phyloP scores from a whole-genome alignment of 2,888 invertebrate genomes.

The Rhopalosiphum nymphaeae region DNA sequence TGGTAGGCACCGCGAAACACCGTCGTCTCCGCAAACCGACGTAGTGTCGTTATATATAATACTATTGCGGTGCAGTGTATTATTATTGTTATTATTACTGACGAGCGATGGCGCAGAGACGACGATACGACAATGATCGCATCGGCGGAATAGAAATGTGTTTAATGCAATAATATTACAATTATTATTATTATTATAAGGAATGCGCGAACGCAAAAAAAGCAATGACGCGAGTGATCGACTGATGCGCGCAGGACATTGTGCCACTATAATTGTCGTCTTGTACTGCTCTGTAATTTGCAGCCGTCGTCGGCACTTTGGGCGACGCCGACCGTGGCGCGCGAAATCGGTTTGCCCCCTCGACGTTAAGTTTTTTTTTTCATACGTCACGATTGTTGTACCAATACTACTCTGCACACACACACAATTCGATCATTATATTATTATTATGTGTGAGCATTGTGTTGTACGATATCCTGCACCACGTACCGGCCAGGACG shows the following conservation, averaged over 20 bases:
- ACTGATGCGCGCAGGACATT: not conserved
- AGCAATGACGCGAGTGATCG: not conserved
- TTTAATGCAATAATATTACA: not conserved
- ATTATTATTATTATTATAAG: not conserved
- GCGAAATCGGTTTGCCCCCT: not conserved
- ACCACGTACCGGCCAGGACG: not conserved
- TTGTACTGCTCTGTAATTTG: not conserved
- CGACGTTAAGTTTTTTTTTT: not conserved
- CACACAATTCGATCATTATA: not conserved
- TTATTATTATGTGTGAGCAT: not conserved
- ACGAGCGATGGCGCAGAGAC: not conserved
- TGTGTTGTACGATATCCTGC: conserved; percentile 7
- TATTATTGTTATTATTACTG: not conserved
- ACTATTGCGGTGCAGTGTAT: not conserved
- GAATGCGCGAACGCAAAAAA: not conserved
- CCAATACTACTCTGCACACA: not conserved
- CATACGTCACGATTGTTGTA: not conserved
- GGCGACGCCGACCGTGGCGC: conserved; percentile 22
- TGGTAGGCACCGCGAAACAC: not conserved
- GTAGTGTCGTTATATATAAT: not conserved
- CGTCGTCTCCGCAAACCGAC: not conserved
- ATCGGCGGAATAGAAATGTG: not conserved
- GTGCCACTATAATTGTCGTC: not conserved
- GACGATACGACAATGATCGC: not conserved
- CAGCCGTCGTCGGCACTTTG: not conserved